These are phyloP conservation scores for Apamea anceps DNA, from an alignment of 2,888 invertebrate species.

Conservation along the genomic window DNA sequence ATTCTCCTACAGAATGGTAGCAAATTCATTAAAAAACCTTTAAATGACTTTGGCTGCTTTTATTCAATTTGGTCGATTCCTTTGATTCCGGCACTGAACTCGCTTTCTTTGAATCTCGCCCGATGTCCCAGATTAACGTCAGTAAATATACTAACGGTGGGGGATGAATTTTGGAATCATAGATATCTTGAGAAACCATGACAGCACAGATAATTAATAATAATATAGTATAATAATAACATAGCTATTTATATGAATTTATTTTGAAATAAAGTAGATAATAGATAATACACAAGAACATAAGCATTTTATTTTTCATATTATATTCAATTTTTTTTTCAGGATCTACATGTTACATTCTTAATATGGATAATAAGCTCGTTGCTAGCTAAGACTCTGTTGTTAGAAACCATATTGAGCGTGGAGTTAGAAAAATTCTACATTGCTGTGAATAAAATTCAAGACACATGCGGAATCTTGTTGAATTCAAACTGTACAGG, in stretches of 20 bases:
- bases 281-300: neutral
- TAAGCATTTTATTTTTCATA: too few relatives aligned
- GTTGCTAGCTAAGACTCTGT: neutral
- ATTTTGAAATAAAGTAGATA: too few relatives aligned
- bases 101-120: neutral
- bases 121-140: too few relatives aligned
- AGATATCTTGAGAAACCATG: neutral
- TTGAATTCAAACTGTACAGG: slow-evolving; percentile 24
- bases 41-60: neutral
- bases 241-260: too few relatives aligned
- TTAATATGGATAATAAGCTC: neutral
- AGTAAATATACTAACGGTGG: neutral
- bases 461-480: slow-evolving; percentile 9
- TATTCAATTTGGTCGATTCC: neutral
- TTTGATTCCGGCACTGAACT: neutral
- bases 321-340: neutral
- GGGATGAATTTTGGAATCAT: too few relatives aligned
- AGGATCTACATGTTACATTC: neutral
- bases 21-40: neutral
- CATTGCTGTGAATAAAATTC: neutral
- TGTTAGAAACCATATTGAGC: slow-evolving; percentile 6
- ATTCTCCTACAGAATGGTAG: neutral
- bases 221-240: too few relatives aligned
- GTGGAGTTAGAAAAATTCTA: slow-evolving; percentile 21
- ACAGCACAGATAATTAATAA: too few relatives aligned